A percentile compares a stretch with the other conserved stretches of the same genome.
Conservation (phyloP, 2,113 vertebrate species). For the Pelvicachromis taeniatus region DNA sequence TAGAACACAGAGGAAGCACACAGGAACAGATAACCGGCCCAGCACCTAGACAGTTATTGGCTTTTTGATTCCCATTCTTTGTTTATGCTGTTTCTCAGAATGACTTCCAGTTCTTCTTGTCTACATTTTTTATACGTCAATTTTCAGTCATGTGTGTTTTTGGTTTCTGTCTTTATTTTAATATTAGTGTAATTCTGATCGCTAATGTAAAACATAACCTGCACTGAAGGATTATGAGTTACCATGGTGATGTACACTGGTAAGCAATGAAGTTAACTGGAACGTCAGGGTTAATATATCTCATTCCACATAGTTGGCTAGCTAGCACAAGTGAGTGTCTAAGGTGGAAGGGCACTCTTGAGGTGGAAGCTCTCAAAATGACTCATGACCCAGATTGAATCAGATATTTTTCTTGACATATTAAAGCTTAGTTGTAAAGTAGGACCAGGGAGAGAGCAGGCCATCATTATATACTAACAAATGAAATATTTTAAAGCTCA, state of each 20-base stretch:
- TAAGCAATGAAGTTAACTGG: neutral
- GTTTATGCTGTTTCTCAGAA: neutral
- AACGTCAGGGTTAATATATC: too few species aligned
- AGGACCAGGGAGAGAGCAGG: neutral
- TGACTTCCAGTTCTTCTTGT: neutral
- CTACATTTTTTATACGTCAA: neutral
- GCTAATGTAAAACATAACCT: neutral
- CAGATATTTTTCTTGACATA: slow-evolving; percentile 4
- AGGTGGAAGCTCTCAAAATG: neutral
- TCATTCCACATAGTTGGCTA: neutral
- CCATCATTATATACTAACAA: neutral
- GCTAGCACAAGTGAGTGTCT: neutral
- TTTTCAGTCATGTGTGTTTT: neutral
- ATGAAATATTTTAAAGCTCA: neutral
- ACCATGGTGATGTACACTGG: neutral
- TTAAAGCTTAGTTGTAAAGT: slow-evolving; percentile 5
- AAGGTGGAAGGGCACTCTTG: neutral
- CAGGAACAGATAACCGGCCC: too few species aligned
- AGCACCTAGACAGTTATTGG: too few species aligned
- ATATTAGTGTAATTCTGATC: too few species aligned
- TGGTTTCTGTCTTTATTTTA: neutral
- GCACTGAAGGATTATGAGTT: neutral
- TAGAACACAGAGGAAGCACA: too few species aligned
- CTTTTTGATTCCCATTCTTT: neutral
- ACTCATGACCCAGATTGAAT: neutral